Evolutionary conservation across 2,888 invertebrate genomes (phyloP).

Genomic region (Parnassius smintheus): DNA sequence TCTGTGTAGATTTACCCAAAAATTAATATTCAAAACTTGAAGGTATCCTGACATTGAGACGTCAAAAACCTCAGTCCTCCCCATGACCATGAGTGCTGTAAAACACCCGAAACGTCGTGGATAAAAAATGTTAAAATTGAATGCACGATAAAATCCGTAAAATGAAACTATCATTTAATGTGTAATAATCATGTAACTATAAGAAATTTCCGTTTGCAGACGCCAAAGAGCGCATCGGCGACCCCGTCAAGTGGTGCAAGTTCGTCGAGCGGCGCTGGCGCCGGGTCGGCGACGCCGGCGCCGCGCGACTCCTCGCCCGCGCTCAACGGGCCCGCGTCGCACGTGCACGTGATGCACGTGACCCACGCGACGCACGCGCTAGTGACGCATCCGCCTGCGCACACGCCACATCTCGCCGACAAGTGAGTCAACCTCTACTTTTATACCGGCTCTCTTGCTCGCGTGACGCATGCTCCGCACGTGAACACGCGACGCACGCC

Average conservation of each 20-base stretch:
- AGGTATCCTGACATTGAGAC: too few relatives aligned
- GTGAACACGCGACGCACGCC: constrained; percentile 30
- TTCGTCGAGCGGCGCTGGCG: constrained; percentile 29
- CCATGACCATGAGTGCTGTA: too few relatives aligned
- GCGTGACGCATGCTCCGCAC: too few relatives aligned
- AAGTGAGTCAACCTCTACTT: constrained; percentile 45
- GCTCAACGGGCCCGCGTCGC: constrained; percentile 32
- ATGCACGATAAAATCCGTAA: too few relatives aligned
- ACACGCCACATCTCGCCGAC: constrained; percentile 54
- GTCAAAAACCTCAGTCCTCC: too few relatives aligned
- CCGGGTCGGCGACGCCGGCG: constrained; percentile 46
- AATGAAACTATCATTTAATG: too few relatives aligned
- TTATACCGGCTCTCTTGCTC: neutral
- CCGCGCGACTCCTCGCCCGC: constrained; percentile 57
- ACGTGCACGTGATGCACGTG: constrained; percentile 25
- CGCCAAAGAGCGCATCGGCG: constrained; percentile 53
- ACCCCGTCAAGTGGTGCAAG: constrained; percentile 37
- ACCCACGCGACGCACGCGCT: constrained; percentile 46
- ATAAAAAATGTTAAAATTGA: too few relatives aligned
- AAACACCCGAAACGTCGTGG: too few relatives aligned
- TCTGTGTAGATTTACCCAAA: too few relatives aligned
- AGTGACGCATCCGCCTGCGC: constrained; percentile 43
- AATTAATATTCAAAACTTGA: too few relatives aligned
- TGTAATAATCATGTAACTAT: too few relatives aligned
- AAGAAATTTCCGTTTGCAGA: constrained; percentile 34